Evolutionary conservation across 2,888 invertebrate genomes (phyloP).

Genomic region (Spicauda simplicius): DNA sequence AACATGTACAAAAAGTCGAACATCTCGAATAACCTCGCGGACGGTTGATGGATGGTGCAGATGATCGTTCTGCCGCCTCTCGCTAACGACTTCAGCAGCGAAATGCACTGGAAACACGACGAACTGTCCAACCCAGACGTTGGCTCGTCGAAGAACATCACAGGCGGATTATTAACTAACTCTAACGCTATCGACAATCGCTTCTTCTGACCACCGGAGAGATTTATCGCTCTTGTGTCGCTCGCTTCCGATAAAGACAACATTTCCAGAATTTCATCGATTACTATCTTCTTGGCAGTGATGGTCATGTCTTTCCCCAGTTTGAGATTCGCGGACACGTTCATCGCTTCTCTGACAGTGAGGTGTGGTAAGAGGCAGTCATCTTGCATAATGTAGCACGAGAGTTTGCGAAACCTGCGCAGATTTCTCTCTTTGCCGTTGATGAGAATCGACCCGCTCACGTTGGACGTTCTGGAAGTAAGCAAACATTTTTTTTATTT

Average conservation of each 20-base stretch:
- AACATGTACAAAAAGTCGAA: constrained; percentile 97
- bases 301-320: constrained; percentile 91
- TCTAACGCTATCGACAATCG: constrained; percentile 96
- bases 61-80: constrained; percentile 95
- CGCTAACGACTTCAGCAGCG: constrained; percentile 93
- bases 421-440: constrained; percentile 95
- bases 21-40: constrained; percentile 97
- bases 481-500: background rate
- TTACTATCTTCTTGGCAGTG: constrained; percentile 90
- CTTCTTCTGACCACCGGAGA: constrained; percentile 96
- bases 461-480: constrained; percentile 89
- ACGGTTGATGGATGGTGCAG: constrained; percentile 98
- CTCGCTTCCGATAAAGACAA: constrained; percentile 92
- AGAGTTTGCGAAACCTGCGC: constrained; percentile 95
- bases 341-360: constrained; percentile 96
- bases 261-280: constrained; percentile 94
- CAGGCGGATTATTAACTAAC: constrained; percentile 97
- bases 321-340: constrained; percentile 96
- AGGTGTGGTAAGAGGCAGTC: constrained; percentile 95
- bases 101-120: constrained; percentile 96
- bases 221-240: constrained; percentile 91
- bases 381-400: constrained; percentile 99
- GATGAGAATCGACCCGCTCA: constrained; percentile 93
- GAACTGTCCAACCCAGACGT: constrained; percentile 97
- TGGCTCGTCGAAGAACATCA: constrained; percentile 99